phyloP scores from a whole-genome alignment of 2,113 vertebrate genomes.

The Cyanoramphus novaezelandiae region DNA sequence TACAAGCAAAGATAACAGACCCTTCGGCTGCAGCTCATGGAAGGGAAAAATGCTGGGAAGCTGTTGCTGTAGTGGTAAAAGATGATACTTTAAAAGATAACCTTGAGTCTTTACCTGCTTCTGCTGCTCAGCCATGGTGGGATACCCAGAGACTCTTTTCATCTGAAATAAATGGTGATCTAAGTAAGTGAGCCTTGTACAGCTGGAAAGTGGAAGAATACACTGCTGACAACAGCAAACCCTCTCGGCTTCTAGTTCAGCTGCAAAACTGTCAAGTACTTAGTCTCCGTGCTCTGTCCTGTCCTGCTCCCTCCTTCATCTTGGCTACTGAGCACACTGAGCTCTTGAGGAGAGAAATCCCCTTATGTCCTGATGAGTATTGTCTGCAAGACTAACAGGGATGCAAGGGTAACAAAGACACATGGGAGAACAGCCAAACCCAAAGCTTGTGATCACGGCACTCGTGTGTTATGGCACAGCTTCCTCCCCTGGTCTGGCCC shows the following conservation, averaged over 20 bases:
- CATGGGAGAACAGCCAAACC: background rate
- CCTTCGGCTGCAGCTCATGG: background rate
- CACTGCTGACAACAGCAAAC: background rate
- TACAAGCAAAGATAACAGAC: fast-evolving
- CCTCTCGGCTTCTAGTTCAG: background rate
- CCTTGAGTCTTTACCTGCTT: conserved; percentile 53
- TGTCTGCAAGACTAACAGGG: background rate
- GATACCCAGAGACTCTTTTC: background rate
- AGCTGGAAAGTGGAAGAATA: background rate
- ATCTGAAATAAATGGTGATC: conserved; percentile 66
- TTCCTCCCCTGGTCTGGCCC: background rate
- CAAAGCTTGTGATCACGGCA: background rate
- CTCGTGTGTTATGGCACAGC: background rate
- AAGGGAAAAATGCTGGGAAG: background rate
- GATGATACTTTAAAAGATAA: background rate
- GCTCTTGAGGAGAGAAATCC: background rate
- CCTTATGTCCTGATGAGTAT: background rate
- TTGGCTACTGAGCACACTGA: background rate
- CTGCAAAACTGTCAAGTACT: background rate
- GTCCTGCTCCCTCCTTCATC: background rate
- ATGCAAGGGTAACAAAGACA: background rate
- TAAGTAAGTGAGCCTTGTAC: background rate
- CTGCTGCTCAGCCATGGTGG: background rate
- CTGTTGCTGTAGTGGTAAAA: background rate
- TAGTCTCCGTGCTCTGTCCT: background rate